Evolutionary conservation across 2,888 invertebrate genomes (phyloP), one percentile per base, ranked within the genome.

Genomic region (Acanthacorydalis orientalis): DNA sequence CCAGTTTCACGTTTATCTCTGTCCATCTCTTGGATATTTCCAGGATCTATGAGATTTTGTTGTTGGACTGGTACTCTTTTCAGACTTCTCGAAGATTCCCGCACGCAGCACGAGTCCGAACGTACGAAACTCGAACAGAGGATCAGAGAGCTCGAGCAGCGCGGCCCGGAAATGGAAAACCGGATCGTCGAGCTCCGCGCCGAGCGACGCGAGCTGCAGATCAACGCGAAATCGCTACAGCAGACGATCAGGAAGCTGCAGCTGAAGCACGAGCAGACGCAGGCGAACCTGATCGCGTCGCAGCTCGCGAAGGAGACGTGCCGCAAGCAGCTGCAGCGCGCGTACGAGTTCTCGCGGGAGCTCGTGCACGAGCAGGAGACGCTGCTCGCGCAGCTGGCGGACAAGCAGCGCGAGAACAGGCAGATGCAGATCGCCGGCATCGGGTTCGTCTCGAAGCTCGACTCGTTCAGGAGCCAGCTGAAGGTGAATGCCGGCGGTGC

Each of bases 81-180:
- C 55, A 79, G 78, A 48, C 69, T 84, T 55, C 72, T 85, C 52
- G 84, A 86, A 61, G 83, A 87, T 56, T 60, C 87, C 2, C 84
- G 83, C 58, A 66, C 68, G 33, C 81, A 84, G 51, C 84, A 86
- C 58, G 74, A 76, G 43, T 70, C 71, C 53, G 87, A 87, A 51
- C 75, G 74, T 41, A 69, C 69, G n/a, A 73, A 77, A 46, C 64
- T 80, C 41, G 64, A 64, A 1, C 69, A 72, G 43, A 72, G 70
- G 43, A 57, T 76, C 8, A 68, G 67, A 48, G 68, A 69, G 47
- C 60, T 76, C 34, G 69, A 66, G 50, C 65, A 67, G 50, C 60
- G 61, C 50, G 63, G 66, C 33, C 61, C 62, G 1, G 65, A 70
- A 41, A 57, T 69, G 48, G 68, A 77, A 50, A 70, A 71, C 43